Conservation (phyloP, 2,797 vertebrate genomes). For the Prunella strophiata region DNA sequence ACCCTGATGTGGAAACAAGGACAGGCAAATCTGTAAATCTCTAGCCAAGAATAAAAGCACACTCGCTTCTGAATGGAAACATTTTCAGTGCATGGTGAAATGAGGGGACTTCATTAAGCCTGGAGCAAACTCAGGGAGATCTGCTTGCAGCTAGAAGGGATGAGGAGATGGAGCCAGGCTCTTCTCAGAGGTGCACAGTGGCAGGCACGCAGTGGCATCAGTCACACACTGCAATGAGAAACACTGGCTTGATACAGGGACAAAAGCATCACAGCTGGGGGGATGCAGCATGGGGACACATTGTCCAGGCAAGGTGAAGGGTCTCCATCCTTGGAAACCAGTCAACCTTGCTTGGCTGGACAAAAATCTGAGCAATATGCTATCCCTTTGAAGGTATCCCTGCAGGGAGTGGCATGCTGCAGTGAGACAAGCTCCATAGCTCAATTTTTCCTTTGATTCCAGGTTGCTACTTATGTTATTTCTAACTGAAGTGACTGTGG, state of each 20-base stretch:
- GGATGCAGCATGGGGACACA: background rate
- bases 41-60: background rate
- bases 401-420: background rate
- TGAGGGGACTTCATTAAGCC: background rate
- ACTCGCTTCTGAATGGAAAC: background rate
- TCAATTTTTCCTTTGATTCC: background rate
- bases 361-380: background rate
- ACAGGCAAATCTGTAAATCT: background rate
- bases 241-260: background rate
- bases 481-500: background rate
- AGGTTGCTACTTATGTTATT: background rate
- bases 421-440: background rate
- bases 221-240: background rate
- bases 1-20: background rate
- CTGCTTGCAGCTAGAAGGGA: background rate
- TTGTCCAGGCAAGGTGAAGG: background rate
- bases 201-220: background rate
- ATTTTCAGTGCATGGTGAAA: background rate
- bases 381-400: background rate
- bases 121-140: background rate
- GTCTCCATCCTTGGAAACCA: background rate
- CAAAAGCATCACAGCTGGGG: background rate
- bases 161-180: background rate
- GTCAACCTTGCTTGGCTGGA: background rate
- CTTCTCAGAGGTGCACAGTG: background rate